Percentiles rank a stretch among this genome's conserved stretches.
Evolutionary conservation across 2,113 vertebrate genomes (phyloP).

Genomic region (Alosa alosa): DNA sequence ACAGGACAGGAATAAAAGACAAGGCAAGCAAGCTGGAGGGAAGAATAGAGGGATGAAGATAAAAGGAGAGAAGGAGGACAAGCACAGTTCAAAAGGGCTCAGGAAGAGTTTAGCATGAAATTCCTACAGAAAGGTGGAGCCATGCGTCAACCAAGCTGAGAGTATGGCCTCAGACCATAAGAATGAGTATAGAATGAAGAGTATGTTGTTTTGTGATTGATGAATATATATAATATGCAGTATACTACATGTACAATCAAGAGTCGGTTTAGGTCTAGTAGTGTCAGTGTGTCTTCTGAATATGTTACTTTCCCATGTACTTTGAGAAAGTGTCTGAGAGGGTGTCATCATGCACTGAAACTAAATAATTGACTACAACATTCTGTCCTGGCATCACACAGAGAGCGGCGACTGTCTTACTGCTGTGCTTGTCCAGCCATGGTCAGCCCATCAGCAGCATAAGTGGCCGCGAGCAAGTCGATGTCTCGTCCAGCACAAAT

Average conservation of each 20-base stretch:
- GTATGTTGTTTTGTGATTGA: background rate
- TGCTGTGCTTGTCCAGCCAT: background rate
- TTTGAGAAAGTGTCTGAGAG: background rate
- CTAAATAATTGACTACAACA: background rate
- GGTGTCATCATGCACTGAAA: background rate
- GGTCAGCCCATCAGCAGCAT: background rate
- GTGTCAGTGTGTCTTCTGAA: background rate
- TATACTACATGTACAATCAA: background rate
- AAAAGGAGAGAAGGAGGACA: background rate
- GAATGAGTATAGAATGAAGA: background rate
- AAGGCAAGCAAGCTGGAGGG: background rate
- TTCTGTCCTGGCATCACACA: background rate
- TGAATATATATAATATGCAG: background rate
- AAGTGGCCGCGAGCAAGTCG: background rate
- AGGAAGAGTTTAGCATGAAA: background rate
- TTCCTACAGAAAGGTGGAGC: background rate
- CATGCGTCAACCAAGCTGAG: background rate
- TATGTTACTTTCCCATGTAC: background rate
- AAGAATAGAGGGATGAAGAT: background rate
- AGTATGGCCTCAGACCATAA: background rate
- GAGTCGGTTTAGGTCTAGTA: background rate
- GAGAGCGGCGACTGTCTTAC: background rate
- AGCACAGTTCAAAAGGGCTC: constrained; percentile 40
- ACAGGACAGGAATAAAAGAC: background rate
- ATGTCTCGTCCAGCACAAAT: background rate